A percentile compares a stretch with the other conserved stretches of the same genome.
Conservation (phyloP, 2,888 invertebrate species). For the Cremastinae sp. region DNA sequence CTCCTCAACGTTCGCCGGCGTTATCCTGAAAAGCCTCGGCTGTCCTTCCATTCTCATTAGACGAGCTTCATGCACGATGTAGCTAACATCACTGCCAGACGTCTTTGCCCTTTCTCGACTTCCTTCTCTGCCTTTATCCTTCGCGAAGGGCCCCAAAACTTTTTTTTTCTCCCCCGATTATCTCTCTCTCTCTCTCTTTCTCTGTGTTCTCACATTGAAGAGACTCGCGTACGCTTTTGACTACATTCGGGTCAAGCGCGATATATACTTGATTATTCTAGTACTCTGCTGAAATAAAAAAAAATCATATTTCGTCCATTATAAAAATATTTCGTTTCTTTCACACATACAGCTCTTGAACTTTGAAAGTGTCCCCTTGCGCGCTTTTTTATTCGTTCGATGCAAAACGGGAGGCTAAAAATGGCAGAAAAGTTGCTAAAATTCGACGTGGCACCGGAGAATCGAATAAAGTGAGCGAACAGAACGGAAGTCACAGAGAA, state of each 20-base stretch:
- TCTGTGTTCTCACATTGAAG: too few relatives aligned
- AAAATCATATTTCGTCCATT: not conserved
- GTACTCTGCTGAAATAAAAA: conserved; percentile 3
- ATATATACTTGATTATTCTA: conserved; percentile 34
- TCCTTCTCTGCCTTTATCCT: conserved; percentile 24
- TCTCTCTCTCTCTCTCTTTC: too few relatives aligned
- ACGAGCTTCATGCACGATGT: conserved; percentile 69
- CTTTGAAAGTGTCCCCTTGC: not conserved
- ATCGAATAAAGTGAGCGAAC: conserved; percentile 48
- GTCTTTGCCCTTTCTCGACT: conserved; percentile 60
- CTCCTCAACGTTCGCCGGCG: conserved; percentile 49
- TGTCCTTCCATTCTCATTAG: conserved; percentile 73
- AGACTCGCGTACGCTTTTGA: too few relatives aligned
- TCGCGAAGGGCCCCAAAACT: not conserved
- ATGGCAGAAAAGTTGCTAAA: not conserved
- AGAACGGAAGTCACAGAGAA: conserved; percentile 33
- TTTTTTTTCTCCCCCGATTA: too few relatives aligned
- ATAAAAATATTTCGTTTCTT: not conserved
- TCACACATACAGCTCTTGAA: not conserved
- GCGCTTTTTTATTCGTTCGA: not conserved
- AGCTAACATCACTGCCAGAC: conserved; percentile 63
- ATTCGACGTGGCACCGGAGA: conserved; percentile 16
- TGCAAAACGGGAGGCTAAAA: not conserved
- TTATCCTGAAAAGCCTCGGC: conserved; percentile 42
- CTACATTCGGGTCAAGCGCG: too few relatives aligned